These are phyloP conservation scores for Spea hammondii DNA, from an alignment of 2,797 vertebrate species.

Conservation along the genomic window DNA sequence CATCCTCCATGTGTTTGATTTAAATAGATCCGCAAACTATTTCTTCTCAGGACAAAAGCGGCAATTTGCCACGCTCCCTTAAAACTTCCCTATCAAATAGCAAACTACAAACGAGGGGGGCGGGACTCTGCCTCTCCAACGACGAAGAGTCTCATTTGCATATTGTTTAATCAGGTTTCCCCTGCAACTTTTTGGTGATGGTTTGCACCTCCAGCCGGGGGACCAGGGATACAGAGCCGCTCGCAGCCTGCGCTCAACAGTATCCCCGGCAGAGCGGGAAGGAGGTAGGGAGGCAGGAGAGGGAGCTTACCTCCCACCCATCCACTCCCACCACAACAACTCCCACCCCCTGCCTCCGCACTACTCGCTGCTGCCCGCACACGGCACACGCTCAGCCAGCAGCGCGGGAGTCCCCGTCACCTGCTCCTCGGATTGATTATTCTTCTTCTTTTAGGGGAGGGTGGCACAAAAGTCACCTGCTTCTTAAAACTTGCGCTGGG, in stretches of 20 bases:
- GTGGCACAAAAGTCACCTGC: background rate
- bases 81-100: background rate
- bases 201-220: background rate
- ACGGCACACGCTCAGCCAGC: conserved; percentile 23
- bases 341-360: conserved; percentile 34
- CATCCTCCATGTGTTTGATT: no score
- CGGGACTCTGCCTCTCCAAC: no score
- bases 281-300: conserved; percentile 1
- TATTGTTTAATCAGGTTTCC: background rate
- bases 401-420: conserved; percentile 16
- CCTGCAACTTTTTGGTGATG: conserved; percentile 1
- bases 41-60: background rate
- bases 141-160: background rate
- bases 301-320: background rate
- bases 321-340: conserved; percentile 3
- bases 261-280: background rate
- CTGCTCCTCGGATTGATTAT: background rate
- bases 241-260: no score
- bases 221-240: background rate
- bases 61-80: background rate
- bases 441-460: background rate
- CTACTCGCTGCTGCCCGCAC: conserved; percentile 33
- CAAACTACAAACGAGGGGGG: no score
- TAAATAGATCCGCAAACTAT: background rate
- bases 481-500: conserved; percentile 7